These are phyloP conservation scores for Napeogenes sylphis DNA, from an alignment of 2,888 invertebrate genomes.

Conservation along the genomic window DNA sequence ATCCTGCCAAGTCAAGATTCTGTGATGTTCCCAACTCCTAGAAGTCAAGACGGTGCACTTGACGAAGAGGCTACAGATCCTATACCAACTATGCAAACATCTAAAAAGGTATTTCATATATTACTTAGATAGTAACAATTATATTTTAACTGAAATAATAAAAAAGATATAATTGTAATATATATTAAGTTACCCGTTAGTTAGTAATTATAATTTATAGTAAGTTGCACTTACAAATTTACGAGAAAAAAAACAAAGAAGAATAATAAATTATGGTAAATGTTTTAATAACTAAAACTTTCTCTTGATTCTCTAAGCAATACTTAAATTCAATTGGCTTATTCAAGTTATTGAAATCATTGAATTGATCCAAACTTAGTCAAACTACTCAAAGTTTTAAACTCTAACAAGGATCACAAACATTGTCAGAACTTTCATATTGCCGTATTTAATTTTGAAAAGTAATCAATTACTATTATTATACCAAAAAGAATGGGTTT, in stretches of 20 bases:
- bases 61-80: slow-evolving; percentile 69
- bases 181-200: too few species aligned
- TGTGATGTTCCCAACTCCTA: slow-evolving; percentile 63
- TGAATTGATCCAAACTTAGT: slow-evolving; percentile 19
- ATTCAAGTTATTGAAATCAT: slow-evolving; percentile 32
- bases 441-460: too few species aligned
- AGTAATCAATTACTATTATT: too few species aligned
- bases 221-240: too few species aligned
- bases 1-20: slow-evolving; percentile 65
- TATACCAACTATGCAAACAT: slow-evolving; percentile 58
- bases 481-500: too few species aligned
- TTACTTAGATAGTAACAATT: not conserved
- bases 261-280: too few species aligned
- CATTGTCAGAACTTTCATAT: too few species aligned
- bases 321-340: slow-evolving; percentile 29
- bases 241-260: too few species aligned
- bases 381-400: slow-evolving; percentile 21
- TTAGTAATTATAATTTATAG: too few species aligned
- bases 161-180: too few species aligned
- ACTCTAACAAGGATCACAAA: too few species aligned
- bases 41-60: slow-evolving; percentile 48
- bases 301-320: slow-evolving; percentile 3
- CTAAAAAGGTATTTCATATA: slow-evolving; percentile 54
- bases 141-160: not conserved
- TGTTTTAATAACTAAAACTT: too few species aligned